Conservation (phyloP, 2,888 invertebrate species). For the Machimus rusticus region DNA sequence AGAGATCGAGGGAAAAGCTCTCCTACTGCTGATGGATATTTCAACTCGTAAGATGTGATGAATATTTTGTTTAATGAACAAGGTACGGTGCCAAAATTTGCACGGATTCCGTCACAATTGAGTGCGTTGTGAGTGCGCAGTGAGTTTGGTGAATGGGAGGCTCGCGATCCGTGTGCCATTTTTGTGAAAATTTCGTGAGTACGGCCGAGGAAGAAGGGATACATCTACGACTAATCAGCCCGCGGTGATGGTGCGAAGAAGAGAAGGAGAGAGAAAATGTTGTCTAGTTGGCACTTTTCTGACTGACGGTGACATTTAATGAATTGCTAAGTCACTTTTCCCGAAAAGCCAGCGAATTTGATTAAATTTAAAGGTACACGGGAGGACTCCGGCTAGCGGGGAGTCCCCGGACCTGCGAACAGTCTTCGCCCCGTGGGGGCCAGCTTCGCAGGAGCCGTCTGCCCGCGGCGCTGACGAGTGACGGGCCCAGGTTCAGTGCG, state of each 20-base stretch:
- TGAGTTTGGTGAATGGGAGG: not conserved
- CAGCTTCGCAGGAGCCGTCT: not conserved
- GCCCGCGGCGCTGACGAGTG: not conserved
- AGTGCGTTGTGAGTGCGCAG: not conserved
- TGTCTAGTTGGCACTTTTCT: slow-evolving; percentile 54
- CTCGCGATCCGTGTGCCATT: not conserved
- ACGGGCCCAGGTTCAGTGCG: not conserved
- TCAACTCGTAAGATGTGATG: slow-evolving; percentile 54
- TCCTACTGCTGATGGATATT: slow-evolving; percentile 51
- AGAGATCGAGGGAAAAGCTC: slow-evolving; percentile 46
- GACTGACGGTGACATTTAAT: slow-evolving; percentile 45
- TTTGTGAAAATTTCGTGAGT: not conserved
- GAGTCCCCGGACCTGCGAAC: not conserved
- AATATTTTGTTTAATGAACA: slow-evolving; percentile 52
- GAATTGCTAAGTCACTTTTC: slow-evolving; percentile 45
- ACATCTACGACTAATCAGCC: slow-evolving; percentile 22
- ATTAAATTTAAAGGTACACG: not conserved
- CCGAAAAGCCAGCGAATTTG: not conserved
- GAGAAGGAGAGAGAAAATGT: slow-evolving; percentile 48
- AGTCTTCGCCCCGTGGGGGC: not conserved
- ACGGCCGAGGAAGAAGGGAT: slow-evolving; percentile 1
- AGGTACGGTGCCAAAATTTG: slow-evolving; percentile 47
- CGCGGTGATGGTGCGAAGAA: not conserved
- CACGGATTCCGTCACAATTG: not conserved
- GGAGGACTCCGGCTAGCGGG: not conserved